Base-by-base conservation (phyloP, 2,888 invertebrate genomes). In the Schrankia costaestrigalis region DNA sequence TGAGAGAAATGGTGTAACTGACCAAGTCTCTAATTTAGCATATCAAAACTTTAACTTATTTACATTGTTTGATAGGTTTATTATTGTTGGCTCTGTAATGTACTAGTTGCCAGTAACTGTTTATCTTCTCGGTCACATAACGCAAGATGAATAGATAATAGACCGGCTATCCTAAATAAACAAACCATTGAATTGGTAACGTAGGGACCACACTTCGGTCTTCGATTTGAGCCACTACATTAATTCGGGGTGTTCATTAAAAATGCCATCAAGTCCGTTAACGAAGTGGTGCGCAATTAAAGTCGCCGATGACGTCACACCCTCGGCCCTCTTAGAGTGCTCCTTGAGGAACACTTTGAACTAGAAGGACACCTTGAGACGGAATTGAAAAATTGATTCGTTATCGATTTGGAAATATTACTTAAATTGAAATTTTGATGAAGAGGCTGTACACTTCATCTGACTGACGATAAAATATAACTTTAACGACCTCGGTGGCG, bases 281-380 rank as follows among this genome's bases (percentile, higher is more conserved):
- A 86, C 86, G 86, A 87, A 87, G 87, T 87, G 86, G 80, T 83
- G 74, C 64, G 78, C 86, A 87, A 87, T 87, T 87, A 87, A 80
- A 84, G 83, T 81, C 81, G 79, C 78, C 81, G 83, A 83, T 86
- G 85, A 84, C 83, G 85, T 82, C 81, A 79, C 72, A 69, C 77
- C 77, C 79, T 69, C 56, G 49, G 58, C 27, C 39, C 35, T 44
- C 54, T 57, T 17, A 38, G 51, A 46, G 71, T 71, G 50, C 59
- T 70, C 55, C 80, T 83, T 67, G 62, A 82, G 69, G 52, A 52
- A 43, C 46, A 56, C 71, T 71, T 69, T 69, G 65, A 71, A 60
- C 65, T 62, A 46, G 61, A 53, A 78, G 68, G 70, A 76, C 73
- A 74, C 78, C 79, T 83, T 76, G 70, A 81, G 78, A 74, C 48